phyloP scores from a whole-genome alignment of 2,797 vertebrate genomes.

The Poliocrania exsul region DNA sequence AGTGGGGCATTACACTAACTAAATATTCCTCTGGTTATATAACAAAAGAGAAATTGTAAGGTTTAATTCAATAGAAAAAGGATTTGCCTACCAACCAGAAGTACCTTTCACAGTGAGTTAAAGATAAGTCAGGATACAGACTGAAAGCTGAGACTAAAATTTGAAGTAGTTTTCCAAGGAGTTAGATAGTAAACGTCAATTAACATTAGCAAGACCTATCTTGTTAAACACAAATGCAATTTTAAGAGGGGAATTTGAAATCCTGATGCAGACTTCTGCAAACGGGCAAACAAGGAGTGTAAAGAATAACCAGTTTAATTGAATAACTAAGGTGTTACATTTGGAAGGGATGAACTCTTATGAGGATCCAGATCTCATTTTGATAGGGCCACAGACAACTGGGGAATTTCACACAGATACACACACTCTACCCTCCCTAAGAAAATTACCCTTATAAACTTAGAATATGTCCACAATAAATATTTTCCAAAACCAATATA shows the following conservation, averaged over 20 bases:
- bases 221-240: neutral
- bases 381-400: neutral
- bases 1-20: neutral
- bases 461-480: no score
- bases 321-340: neutral
- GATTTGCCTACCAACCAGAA: neutral
- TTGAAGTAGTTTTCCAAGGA: neutral
- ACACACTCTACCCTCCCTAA: neutral
- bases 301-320: neutral
- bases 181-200: neutral
- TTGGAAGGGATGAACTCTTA: neutral
- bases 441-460: no score
- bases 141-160: neutral
- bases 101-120: neutral
- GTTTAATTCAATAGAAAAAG: constrained; percentile 2
- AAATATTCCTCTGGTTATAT: neutral
- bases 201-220: neutral
- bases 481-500: no score
- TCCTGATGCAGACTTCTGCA: neutral
- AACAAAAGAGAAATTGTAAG: neutral
- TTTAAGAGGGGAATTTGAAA: constrained; percentile 24
- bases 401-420: neutral
- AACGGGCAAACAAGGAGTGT: neutral
- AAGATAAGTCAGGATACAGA: neutral
- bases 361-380: neutral